Base-by-base conservation (phyloP, 2,113 vertebrate genomes). In the Hippocampus guttulatus region DNA sequence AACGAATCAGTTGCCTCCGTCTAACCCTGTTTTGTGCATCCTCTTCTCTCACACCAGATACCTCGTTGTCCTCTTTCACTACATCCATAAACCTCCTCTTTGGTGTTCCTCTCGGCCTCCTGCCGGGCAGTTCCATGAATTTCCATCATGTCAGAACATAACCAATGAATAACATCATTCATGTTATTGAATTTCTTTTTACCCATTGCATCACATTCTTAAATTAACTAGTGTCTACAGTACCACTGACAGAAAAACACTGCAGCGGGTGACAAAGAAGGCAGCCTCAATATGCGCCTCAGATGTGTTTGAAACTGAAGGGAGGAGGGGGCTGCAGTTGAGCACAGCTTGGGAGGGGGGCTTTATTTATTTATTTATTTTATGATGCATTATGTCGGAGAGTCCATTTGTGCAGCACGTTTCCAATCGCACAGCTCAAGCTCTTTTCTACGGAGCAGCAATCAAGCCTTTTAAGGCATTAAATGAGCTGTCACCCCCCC, bases 341-440 rank as follows among this genome's bases (percentile, higher is more conserved):
- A 75, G 75, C 60, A 71, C 62, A 71, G 76, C 78, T 75, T 54
- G 75, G 74, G 74, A 81, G 75, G 84, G 84, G 68, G 77, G 82
- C 81, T 81, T 25, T 38, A 6, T 38, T 38, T 38, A 5, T 7
- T 38, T 33, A 33, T 1, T 40, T 77, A 30, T 30, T 16, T 38
- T 38, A 60, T 63, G 33, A 2, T 69, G 69, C 41, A 45, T 76
- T 33, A 67, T 38, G 68, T 33, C 71, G 71, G 74, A 43, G 75
- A 45, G 65, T 68, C 74, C 73, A 69, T 65, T 67, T 71, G 67
- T 49, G 40, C 75, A 38, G 71, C 67, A 80, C 75, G 81, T 79
- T 87, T 80, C 27, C 52, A 86, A 82, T 81, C 73, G 77, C 65
- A 71, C 79, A 74, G 70, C 67, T 47, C 7, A 55, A 82, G 84